phyloP scores from a whole-genome alignment of 1,140 invertebrate genomes.

The Dendrolimus kikuchii region DNA sequence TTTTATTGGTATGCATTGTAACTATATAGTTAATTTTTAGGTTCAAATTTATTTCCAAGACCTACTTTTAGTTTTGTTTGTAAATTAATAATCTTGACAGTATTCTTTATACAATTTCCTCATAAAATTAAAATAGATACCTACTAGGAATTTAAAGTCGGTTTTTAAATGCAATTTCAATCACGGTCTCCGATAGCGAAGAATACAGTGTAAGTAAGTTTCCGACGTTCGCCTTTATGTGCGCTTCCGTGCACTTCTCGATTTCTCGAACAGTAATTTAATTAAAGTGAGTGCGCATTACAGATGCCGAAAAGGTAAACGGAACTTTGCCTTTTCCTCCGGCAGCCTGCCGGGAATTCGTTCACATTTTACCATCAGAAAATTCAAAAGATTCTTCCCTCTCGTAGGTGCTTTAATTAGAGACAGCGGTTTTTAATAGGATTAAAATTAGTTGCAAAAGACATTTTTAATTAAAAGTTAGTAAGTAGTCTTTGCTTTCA shows the following conservation, averaged over 20 bases:
- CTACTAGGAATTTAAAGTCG: no score
- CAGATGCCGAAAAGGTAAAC: slow-evolving; percentile 38
- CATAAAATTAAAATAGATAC: no score
- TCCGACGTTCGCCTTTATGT: slow-evolving; percentile 13
- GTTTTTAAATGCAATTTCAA: no score
- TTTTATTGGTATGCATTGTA: no score
- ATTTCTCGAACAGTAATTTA: slow-evolving; percentile 50
- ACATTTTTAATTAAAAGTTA: no score
- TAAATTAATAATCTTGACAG: no score
- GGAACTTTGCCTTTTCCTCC: slow-evolving; percentile 28
- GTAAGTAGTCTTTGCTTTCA: no score
- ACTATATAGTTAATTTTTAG: no score
- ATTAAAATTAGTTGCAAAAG: not conserved
- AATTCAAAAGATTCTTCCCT: slow-evolving; percentile 7
- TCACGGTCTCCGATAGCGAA: no score
- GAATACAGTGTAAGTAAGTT: not conserved
- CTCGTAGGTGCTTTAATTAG: slow-evolving; percentile 10
- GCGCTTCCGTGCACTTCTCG: slow-evolving; percentile 29
- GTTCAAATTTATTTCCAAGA: no score
- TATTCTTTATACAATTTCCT: no score
- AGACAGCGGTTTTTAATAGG: not conserved
- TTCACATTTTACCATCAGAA: slow-evolving; percentile 25
- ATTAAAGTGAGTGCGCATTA: slow-evolving; percentile 54
- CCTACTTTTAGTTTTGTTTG: no score
- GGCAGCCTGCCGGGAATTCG: slow-evolving; percentile 19